Conservation (phyloP, 2,113 vertebrate genomes). For the Calidris pugnax region DNA sequence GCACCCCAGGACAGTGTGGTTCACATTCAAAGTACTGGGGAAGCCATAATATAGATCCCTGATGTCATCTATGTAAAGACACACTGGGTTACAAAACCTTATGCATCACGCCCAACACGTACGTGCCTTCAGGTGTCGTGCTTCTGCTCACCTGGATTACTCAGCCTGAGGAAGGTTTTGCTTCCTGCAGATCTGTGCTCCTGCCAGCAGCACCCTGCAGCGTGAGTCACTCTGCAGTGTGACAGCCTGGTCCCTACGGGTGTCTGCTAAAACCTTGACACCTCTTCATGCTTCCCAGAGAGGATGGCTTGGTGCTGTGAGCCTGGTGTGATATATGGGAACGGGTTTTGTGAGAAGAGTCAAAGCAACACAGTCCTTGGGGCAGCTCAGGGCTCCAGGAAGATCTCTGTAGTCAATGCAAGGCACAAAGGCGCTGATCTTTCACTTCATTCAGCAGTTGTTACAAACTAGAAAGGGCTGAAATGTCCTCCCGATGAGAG, state of each 20-base stretch:
- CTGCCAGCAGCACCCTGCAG: background rate
- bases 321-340: background rate
- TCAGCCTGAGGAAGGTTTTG: background rate
- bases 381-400: background rate
- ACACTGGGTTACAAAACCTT: background rate
- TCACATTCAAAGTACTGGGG: background rate
- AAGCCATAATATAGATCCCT: background rate
- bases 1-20: background rate
- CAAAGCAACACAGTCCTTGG: background rate
- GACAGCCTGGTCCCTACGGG: background rate
- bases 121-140: fast-evolving
- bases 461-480: background rate
- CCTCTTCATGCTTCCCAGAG: background rate
- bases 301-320: background rate
- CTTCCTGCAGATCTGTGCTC: background rate
- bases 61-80: background rate
- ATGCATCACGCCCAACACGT: background rate
- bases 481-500: background rate
- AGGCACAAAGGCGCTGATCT: background rate
- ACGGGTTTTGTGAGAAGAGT: background rate
- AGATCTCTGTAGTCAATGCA: background rate
- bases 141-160: constrained; percentile 26
- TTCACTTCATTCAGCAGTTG: background rate
- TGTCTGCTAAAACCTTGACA: background rate
- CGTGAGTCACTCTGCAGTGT: background rate